Evolutionary conservation across 2,888 invertebrate species (phyloP), one percentile per base, ranked within the genome.

Genomic region (Tachina lurida): DNA sequence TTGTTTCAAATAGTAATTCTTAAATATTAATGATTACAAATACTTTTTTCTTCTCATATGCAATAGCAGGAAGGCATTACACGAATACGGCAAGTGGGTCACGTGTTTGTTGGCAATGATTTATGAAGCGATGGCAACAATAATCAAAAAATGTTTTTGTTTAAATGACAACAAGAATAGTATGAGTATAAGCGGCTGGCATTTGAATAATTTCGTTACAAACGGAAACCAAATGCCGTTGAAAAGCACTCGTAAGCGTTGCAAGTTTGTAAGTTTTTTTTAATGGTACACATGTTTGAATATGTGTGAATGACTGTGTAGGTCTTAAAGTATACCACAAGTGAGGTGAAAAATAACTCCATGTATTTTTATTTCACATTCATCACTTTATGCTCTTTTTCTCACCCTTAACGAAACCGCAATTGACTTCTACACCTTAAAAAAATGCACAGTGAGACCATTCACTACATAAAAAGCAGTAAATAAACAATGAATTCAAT

Each of bases 201-300:
- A 75, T 52, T 77, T 58, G 83, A 80, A 67, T 84, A 76, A 77
- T 79, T 84, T 82, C 67, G 77, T 80, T 86, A 86, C 73, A 90
- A 91, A 91, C 91, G 91, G 91, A 91, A 91, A 91, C 91, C 91
- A 91, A 91, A 90, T 90, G 89, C 90, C 91, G 90, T 90, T 90
- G 90, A 89, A 79, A 91, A 90, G 90, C 89, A 91, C 91, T 91
- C 90, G 90, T 90, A 89, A 90, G 89, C 90, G 90, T 91, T 90
- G 89, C 91, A 91, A 86, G 78, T 85, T 65, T 17, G 54, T 54
- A 63, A 43, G 39, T 63, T 41, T 56, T 54, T 63, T 71, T 13
- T 1, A 1, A 31, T 7, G 3, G 17, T n/a, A 70, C 17, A 15
- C 13, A 5, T 22, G 12, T 65, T 12, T 15, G 1, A 67, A 19